Conservation (phyloP, 2,113 vertebrate species). For the Capreolus pygargus region DNA sequence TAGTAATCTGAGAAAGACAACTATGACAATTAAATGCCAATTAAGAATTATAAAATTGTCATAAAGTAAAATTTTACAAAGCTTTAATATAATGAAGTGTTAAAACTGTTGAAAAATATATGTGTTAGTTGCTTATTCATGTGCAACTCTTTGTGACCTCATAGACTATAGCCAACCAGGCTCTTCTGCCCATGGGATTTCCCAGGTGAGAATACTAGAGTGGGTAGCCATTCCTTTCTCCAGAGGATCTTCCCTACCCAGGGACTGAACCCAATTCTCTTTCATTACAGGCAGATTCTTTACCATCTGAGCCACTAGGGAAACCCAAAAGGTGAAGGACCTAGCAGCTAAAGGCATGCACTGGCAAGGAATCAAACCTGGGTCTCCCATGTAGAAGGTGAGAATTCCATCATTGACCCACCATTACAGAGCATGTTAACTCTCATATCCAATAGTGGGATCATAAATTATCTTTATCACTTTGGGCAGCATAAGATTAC, state of each 20-base stretch:
- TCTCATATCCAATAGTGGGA: background rate
- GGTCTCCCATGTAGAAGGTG: accelerated
- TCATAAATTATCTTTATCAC: background rate
- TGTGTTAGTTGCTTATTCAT: background rate
- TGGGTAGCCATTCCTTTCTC: background rate
- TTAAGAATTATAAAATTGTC: background rate
- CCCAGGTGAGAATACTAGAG: background rate
- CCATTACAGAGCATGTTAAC: background rate
- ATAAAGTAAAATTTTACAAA: background rate
- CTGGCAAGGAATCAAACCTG: background rate
- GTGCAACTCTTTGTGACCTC: background rate
- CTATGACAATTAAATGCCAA: background rate
- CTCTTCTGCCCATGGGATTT: background rate
- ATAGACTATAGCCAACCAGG: background rate
- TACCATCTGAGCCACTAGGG: background rate
- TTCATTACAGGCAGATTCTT: background rate
- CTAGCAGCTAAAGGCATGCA: background rate
- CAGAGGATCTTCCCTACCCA: background rate
- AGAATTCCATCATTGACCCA: background rate
- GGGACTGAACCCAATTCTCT: background rate
- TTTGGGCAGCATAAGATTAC: background rate
- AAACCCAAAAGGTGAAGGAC: background rate
- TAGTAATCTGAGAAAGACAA: background rate
- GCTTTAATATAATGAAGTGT: background rate
- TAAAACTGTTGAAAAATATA: background rate